These are phyloP conservation scores for Cheilosia vernalis DNA, from an alignment of 2,888 invertebrate genomes.

Conservation along the genomic window DNA sequence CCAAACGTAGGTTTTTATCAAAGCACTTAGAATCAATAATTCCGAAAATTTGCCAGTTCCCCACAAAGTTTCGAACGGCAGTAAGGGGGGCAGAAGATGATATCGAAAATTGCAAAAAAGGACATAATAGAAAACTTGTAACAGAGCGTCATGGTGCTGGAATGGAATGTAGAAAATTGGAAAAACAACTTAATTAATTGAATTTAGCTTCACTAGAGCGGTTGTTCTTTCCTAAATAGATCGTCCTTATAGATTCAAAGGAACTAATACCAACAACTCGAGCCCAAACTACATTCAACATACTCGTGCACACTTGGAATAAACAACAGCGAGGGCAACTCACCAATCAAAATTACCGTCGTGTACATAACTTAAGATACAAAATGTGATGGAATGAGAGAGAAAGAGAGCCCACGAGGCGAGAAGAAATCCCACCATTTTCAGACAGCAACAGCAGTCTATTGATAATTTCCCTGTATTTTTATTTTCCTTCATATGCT, in stretches of 20 bases:
- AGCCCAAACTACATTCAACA: slow-evolving; percentile 12
- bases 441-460: background rate
- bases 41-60: slow-evolving; percentile 61
- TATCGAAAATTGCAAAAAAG: slow-evolving; percentile 43
- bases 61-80: slow-evolving; percentile 29
- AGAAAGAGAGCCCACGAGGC: background rate
- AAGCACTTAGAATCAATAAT: slow-evolving; percentile 72
- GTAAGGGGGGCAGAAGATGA: slow-evolving; percentile 11
- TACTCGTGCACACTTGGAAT: slow-evolving; percentile 5
- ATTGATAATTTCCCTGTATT: slow-evolving; percentile 45
- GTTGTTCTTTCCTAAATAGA: slow-evolving; percentile 21
- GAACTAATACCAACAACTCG: slow-evolving; percentile 4
- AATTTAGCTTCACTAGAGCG: slow-evolving; percentile 52
- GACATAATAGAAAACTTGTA: slow-evolving; percentile 37
- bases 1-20: slow-evolving; percentile 60
- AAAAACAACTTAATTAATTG: slow-evolving; percentile 69
- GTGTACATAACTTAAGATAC: slow-evolving; percentile 42
- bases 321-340: slow-evolving; percentile 35
- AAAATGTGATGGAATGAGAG: slow-evolving; percentile 12
- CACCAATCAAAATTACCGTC: slow-evolving; percentile 69
- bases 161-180: slow-evolving; percentile 28
- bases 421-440: slow-evolving; percentile 11
- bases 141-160: slow-evolving; percentile 17
- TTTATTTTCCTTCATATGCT: background rate
- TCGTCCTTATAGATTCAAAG: slow-evolving; percentile 21